Base-by-base conservation (phyloP, 2,797 vertebrate genomes). In the Enteromius treurensis region DNA sequence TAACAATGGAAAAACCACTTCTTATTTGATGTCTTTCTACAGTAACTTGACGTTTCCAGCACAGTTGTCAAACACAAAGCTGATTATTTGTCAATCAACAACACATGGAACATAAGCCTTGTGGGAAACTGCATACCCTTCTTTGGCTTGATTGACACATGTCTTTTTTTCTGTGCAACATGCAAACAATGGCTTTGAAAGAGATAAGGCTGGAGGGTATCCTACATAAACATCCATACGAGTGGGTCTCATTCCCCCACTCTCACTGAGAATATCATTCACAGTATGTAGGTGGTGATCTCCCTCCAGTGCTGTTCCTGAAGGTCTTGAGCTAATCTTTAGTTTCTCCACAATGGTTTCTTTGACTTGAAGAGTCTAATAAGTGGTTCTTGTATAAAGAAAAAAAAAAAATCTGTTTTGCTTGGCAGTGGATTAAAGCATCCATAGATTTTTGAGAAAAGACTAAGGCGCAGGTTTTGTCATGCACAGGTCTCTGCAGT, bases 121-220 rank as follows among this genome's bases (percentile, higher is more conserved):
- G 83, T 89, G 86, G 85, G 85, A 89, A 86, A 85, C 77, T 0
- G 49, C 55, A 81, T 86, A 86, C 87, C 79, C 85, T 77, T 58
- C 55, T 73, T 74, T 73, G 60, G 40, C 51, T 60, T 84, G 82
- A 88, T 58, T 87, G 86, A 84, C 85, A 77, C 58, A 37, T 62
- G 40, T 19, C 1, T 21, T 81, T 71, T 42, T 81, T 49, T 73
- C 47, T 76, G 15, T 26, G 21, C 17, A 78, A 32, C 67, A 84
- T 68, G 10, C 62, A 51, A 88, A 88, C 86, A 86, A 75, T 77
- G 65, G 23, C 42, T 81, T 55, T 2, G 26, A 67, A n/a, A 47
- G n/a, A 71, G 81, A 85, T 87, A 73, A 81, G 26, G 34, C 79
- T 58, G 9, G 64, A 81, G 82, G 79, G 77, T 71, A 83, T 81